Percentiles rank a stretch among this genome's conserved stretches.
phyloP scores from a whole-genome alignment of 1,140 invertebrate species.

The Aethina tumida region DNA sequence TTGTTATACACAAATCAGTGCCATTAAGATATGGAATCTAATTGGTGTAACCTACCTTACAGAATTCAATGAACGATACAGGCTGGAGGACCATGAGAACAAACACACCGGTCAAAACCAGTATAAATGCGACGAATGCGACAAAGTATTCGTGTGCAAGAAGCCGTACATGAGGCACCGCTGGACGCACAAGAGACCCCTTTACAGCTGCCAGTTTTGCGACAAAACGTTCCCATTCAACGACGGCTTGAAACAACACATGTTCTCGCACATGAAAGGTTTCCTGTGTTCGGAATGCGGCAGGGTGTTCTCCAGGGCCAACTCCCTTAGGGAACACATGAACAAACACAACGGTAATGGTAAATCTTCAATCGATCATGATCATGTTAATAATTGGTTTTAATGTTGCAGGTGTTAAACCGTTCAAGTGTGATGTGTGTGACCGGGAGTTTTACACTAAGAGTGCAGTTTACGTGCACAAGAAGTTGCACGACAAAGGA shows the following conservation, averaged over 20 bases:
- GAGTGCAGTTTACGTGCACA: too few species aligned
- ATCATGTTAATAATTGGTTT: too few species aligned
- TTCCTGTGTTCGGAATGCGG: conserved; percentile 3
- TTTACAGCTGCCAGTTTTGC: conserved; percentile 5
- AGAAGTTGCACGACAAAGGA: too few species aligned
- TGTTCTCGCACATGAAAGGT: background rate
- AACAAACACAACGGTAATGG: conserved; percentile 7
- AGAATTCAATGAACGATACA: background rate
- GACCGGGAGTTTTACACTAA: too few species aligned
- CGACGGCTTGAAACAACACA: conserved; percentile 1
- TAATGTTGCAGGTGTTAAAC: too few species aligned
- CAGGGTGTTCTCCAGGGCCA: conserved; percentile 1
- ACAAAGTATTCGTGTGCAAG: conserved; percentile 2
- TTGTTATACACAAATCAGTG: too few species aligned
- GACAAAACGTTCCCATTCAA: conserved; percentile 4
- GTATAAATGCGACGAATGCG: conserved; percentile 3
- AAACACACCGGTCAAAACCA: background rate
- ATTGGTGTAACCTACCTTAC: too few species aligned
- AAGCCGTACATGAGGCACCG: conserved; percentile 3
- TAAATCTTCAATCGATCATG: too few species aligned
- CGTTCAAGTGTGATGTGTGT: conserved; percentile 6
- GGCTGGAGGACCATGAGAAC: conserved; percentile 2
- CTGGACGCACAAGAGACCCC: background rate
- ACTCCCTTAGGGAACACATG: conserved; percentile 1
- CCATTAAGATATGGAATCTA: too few species aligned